Evolutionary conservation across 2,113 vertebrate genomes (phyloP).

Genomic region (Caranx ignobilis): DNA sequence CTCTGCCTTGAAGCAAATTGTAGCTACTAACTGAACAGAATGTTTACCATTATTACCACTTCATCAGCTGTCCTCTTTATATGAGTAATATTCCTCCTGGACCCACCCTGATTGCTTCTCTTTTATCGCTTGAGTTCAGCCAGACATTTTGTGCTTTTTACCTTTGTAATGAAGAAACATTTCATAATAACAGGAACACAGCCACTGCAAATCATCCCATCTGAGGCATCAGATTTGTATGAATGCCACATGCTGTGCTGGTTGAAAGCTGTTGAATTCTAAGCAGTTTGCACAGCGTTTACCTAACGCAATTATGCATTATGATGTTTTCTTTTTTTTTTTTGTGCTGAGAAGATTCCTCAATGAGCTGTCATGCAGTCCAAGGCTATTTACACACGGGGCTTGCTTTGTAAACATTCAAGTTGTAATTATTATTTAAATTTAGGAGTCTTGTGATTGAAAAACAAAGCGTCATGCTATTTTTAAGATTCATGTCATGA

Average conservation of each 20-base stretch:
- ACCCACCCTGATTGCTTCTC: conserved; percentile 42
- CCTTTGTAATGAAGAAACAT: conserved; percentile 41
- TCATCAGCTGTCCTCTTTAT: conserved; percentile 59
- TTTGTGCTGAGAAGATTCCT: conserved; percentile 21
- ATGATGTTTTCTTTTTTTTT: conserved; percentile 52
- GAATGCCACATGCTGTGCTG: conserved; percentile 42
- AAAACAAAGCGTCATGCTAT: background rate
- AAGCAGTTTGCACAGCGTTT: conserved; percentile 47
- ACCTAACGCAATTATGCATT: conserved; percentile 40
- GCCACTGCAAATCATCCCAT: conserved; percentile 34
- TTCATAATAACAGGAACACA: conserved; percentile 43
- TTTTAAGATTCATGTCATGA: conserved; percentile 7
- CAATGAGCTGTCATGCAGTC: conserved; percentile 14
- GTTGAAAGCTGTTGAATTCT: conserved; percentile 46
- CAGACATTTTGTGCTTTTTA: conserved; percentile 60
- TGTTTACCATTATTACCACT: conserved; percentile 65
- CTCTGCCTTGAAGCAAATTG: conserved; percentile 64
- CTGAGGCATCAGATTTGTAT: conserved; percentile 29
- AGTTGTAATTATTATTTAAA: conserved; percentile 33
- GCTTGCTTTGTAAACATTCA: conserved; percentile 30
- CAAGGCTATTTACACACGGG: background rate
- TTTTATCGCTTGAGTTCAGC: conserved; percentile 58
- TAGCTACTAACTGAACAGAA: conserved; percentile 43
- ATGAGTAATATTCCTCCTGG: conserved; percentile 57
- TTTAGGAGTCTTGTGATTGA: conserved; percentile 1